Evolutionary conservation across 1,140 invertebrate species (phyloP).

Genomic region (Aplysia californica): DNA sequence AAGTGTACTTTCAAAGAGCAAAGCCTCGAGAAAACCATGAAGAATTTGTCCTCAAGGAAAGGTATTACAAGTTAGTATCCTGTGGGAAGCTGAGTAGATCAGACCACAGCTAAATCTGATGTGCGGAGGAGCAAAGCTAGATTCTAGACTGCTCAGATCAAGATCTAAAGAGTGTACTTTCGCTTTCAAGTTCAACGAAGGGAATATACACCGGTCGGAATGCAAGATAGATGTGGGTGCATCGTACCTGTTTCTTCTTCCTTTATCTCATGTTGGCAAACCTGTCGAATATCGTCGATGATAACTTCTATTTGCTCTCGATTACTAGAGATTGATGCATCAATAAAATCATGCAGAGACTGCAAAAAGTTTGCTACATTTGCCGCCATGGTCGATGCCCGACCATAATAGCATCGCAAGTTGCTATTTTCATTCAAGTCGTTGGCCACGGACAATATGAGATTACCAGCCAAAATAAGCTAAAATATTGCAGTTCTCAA

Average conservation of each 20-base stretch:
- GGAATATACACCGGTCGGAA: too few relatives aligned
- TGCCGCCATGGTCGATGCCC: slow-evolving; percentile 56
- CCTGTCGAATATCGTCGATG: slow-evolving; percentile 50
- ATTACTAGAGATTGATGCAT: slow-evolving; percentile 14
- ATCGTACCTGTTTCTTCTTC: slow-evolving; percentile 53
- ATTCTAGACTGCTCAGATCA: neutral
- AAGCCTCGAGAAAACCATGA: too few relatives aligned
- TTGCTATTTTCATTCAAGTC: too few relatives aligned
- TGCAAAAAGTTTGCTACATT: slow-evolving; percentile 44
- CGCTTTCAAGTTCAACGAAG: neutral
- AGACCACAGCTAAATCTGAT: too few relatives aligned
- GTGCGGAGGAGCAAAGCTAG: neutral
- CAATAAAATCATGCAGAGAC: slow-evolving; percentile 35
- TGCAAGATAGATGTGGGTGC: neutral
- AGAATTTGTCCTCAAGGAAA: too few relatives aligned
- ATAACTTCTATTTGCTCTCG: slow-evolving; percentile 43
- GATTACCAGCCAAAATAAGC: too few relatives aligned
- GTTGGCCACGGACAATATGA: too few relatives aligned
- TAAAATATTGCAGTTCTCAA: too few relatives aligned
- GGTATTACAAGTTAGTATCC: too few relatives aligned
- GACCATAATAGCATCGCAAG: too few relatives aligned
- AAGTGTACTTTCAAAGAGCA: too few relatives aligned
- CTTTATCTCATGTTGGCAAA: slow-evolving; percentile 49
- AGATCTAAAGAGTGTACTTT: neutral
- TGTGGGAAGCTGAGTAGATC: too few relatives aligned